Base-by-base conservation (phyloP, 2,888 invertebrate species). In the Deilephila porcellus region DNA sequence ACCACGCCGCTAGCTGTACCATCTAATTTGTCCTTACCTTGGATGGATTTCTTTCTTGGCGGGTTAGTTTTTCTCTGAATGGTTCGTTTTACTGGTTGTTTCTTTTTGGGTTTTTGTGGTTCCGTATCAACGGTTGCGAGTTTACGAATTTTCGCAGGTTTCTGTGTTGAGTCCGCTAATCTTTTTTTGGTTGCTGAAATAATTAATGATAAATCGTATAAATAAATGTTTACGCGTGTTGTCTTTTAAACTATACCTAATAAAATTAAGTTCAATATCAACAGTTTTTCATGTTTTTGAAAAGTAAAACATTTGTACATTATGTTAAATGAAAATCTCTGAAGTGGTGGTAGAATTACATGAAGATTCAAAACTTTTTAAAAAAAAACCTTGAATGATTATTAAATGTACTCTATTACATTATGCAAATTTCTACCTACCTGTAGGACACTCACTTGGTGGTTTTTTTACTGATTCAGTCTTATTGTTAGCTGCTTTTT, bases 121-220 rank as follows among this genome's bases (percentile, higher is more conserved):
- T 72, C 73, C 60, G 60, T 60, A 8, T 71, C 17, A 14, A n/a
- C 32, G 4, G 8, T 20, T 11, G 37, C n/a, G 19, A 29, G 60
- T 60, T 59, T 67, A 20, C 17, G 32, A 59, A 19, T 5, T 60
- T 73, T 70, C 19, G 29, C 67, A 1, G 60, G 53, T 70, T 37
- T 37, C 52, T 67, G 73, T 32, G 77, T 80, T 7, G 81, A 72
- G 73, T 81, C 81, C 0, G 85, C 83, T 71, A 74, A 71, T 71
- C 81, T 79, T 74, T 82, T 84, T 73, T 78, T 80, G 34, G 83
- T 76, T 14, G 73, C 84, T 84, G 78, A 62, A 74, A 78, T 71
- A 20, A 63, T 11, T 25, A 8, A 56, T 25, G 20, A 71, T 17
- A 32, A 4, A 32, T 32, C 32, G 29, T 56, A 8, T 25, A 25